A percentile compares a stretch with the other conserved stretches of the same genome.
Conservation (phyloP, 1,140 invertebrate genomes). For the Leucophenga varia region DNA sequence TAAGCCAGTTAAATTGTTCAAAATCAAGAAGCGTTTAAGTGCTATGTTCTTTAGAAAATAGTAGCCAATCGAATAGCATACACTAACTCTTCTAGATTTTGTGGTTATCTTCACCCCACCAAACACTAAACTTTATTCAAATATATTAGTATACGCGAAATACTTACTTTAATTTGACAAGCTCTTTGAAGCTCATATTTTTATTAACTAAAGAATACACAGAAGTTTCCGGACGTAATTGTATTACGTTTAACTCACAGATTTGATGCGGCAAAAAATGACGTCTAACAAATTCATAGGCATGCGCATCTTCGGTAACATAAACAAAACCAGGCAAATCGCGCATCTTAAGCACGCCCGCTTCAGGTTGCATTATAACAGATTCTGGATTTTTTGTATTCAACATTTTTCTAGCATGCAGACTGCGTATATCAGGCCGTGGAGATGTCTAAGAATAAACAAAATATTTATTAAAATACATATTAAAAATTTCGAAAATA, state of each 20-base stretch:
- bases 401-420: slow-evolving; percentile 33
- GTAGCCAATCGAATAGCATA: no score
- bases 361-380: slow-evolving; percentile 28
- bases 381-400: slow-evolving; percentile 29
- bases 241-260: slow-evolving; percentile 45
- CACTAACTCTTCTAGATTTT: no score
- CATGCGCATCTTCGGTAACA: slow-evolving; percentile 33
- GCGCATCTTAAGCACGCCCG: slow-evolving; percentile 30
- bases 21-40: no score
- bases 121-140: no score
- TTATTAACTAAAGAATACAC: slow-evolving; percentile 20
- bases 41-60: no score
- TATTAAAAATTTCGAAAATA: no score
- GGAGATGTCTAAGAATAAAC: slow-evolving; percentile 19
- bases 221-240: slow-evolving; percentile 25
- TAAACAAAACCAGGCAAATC: slow-evolving; percentile 39
- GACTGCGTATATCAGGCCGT: slow-evolving; percentile 18
- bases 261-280: slow-evolving; percentile 43
- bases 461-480: no score
- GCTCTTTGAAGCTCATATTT: slow-evolving; percentile 33
- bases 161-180: slow-evolving; percentile 29
- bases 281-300: slow-evolving; percentile 33
- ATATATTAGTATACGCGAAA: no score
- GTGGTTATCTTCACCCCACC: no score
- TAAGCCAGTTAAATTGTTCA: neutral